These are phyloP conservation scores for Pao palembangensis DNA, from an alignment of 2,113 vertebrate genomes.

Conservation along the genomic window DNA sequence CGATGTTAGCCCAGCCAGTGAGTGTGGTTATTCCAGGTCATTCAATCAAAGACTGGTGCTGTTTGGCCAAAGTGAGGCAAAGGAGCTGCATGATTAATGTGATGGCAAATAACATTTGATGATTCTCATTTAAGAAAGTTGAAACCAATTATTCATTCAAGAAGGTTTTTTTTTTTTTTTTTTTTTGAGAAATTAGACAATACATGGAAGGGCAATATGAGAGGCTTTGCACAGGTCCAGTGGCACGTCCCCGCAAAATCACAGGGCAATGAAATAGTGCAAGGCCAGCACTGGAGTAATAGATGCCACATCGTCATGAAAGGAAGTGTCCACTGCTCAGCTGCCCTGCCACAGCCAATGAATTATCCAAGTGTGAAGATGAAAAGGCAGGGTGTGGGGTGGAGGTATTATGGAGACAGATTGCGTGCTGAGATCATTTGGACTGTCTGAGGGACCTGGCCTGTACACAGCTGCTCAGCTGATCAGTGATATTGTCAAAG, in stretches of 20 bases:
- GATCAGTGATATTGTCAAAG: conserved; percentile 70
- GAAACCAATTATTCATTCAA: conserved; percentile 27
- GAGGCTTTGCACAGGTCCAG: conserved; percentile 5
- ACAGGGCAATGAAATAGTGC: conserved; percentile 12
- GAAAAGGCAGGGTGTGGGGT: conserved; percentile 53
- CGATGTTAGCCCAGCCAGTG: conserved; percentile 49
- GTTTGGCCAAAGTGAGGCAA: conserved; percentile 32
- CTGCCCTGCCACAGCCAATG: conserved; percentile 52
- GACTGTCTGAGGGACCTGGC: conserved; percentile 47
- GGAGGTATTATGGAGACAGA: conserved; percentile 64
- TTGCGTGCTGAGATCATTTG: conserved; percentile 61
- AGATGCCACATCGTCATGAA: conserved; percentile 50
- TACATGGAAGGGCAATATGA: conserved; percentile 17
- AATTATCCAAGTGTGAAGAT: conserved; percentile 56
- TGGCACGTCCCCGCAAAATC: conserved; percentile 12
- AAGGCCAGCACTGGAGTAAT: conserved; percentile 21
- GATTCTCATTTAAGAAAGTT: conserved; percentile 13
- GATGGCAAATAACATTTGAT: conserved; percentile 37
- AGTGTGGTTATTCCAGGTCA: conserved; percentile 46
- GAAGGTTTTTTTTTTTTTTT: background rate
- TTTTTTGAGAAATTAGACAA: background rate
- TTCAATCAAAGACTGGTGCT: conserved; percentile 45
- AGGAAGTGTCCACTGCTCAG: conserved; percentile 43
- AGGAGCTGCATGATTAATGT: conserved; percentile 42
- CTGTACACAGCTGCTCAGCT: conserved; percentile 58